Evolutionary conservation across 1,140 invertebrate species (phyloP), one percentile per base, ranked within the genome.

Genomic region (Tetragnatha versicolor): DNA sequence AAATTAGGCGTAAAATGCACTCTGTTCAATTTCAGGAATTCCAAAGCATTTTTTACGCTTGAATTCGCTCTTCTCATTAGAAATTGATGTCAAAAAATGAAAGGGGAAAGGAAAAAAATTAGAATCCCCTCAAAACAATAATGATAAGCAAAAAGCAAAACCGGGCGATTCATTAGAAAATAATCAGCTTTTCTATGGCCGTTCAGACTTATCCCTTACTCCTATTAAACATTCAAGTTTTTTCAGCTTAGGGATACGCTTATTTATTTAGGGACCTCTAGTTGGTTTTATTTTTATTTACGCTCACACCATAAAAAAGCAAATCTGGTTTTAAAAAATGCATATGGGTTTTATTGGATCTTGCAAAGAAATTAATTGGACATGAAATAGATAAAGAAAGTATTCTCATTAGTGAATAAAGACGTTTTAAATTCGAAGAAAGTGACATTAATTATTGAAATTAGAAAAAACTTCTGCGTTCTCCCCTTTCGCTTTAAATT

Each of bases 221-320:
- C 31, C 35, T 58, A 58, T 31, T 33, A 58, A 33, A 17, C 17
- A 58, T 31, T 58, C 17, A 12, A n/a, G 14, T 58, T 58, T 58
- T 33, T 31, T 58, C 33, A n/a, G n/a, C 33, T 29, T n/a, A 33
- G 17, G 22, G 9, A 3, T n/a, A 33, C 17, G 5, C 51, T 58
- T 58, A 58, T 58, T 58, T 58, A 58, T 58, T 58, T 58, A 31
- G 14, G n/a, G n/a, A n/a, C n/a, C n/a, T n/a, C n/a, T n/a, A n/a
- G n/a, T n/a, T n/a, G n/a, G n/a, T n/a, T n/a, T n/a, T n/a, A n/a
- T n/a, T n/a, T n/a, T n/a, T n/a, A n/a, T n/a, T n/a, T n/a, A n/a
- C n/a, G n/a, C n/a, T n/a, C n/a, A n/a, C n/a, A n/a, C n/a, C n/a
- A n/a, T n/a, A n/a, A n/a, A n/a, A n/a, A n/a, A n/a, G n/a, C n/a